These are phyloP conservation scores for Lacanobia oleracea DNA, from an alignment of 2,888 invertebrate genomes.

Conservation along the genomic window DNA sequence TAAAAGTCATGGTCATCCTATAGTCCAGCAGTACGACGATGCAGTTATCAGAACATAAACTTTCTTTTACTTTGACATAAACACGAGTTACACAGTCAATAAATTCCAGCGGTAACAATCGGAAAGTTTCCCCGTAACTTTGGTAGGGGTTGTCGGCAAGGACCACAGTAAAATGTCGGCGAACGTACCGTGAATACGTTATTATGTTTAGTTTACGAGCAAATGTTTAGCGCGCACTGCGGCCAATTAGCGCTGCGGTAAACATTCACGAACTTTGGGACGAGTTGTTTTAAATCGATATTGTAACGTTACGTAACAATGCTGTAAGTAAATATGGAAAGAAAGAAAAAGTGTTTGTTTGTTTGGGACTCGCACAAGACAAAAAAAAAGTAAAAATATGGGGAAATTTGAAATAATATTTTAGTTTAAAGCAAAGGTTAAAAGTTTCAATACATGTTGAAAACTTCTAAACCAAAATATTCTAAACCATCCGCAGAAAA, in stretches of 20 bases:
- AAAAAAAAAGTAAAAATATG: no score
- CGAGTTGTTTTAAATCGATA: constrained; percentile 28
- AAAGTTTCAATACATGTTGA: neutral
- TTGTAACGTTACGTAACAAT: neutral
- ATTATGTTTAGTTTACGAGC: constrained; percentile 72
- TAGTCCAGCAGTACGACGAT: neutral
- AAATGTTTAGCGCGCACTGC: constrained; percentile 75
- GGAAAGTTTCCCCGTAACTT: constrained; percentile 6
- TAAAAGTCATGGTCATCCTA: neutral
- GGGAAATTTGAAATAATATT: neutral
- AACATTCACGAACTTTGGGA: constrained; percentile 55
- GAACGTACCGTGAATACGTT: constrained; percentile 74
- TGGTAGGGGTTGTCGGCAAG: constrained; percentile 54
- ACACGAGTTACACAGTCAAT: constrained; percentile 17
- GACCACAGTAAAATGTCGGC: constrained; percentile 64
- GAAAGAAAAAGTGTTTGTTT: no score
- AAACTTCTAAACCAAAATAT: neutral
- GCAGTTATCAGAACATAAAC: neutral
- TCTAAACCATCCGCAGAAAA: neutral
- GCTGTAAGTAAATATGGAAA: no score
- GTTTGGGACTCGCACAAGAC: no score
- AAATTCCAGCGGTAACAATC: neutral
- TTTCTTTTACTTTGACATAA: neutral
- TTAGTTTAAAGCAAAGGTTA: neutral
- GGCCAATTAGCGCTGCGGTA: constrained; percentile 70